These are phyloP conservation scores for Drosophila burlai DNA, from an alignment of 1,140 invertebrate species.

Conservation along the genomic window DNA sequence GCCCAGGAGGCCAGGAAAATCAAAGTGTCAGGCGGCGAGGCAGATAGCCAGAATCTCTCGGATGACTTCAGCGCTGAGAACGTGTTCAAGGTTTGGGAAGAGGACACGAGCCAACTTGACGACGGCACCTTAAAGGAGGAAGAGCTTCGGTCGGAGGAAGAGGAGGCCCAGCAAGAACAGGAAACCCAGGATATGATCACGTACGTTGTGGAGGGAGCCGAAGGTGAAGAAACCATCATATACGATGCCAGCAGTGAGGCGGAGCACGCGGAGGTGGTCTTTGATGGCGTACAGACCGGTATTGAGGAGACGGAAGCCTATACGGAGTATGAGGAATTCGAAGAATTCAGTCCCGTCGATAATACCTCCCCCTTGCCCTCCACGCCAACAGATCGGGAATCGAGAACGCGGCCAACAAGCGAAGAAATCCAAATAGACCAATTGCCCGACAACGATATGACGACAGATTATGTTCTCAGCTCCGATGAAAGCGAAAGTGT, in stretches of 20 bases:
- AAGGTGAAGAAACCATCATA: slow-evolving; percentile 41
- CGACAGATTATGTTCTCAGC: slow-evolving; percentile 27
- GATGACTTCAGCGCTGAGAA: slow-evolving; percentile 37
- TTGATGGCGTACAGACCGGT: slow-evolving; percentile 36
- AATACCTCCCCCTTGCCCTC: not conserved
- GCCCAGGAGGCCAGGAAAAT: slow-evolving; percentile 34
- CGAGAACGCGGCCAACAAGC: slow-evolving; percentile 3
- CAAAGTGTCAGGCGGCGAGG: not conserved
- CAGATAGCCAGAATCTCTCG: slow-evolving; percentile 11
- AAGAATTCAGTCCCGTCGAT: slow-evolving; percentile 39
- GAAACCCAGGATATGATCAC: slow-evolving; percentile 2
- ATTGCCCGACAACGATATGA: slow-evolving; percentile 17
- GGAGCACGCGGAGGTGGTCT: slow-evolving; percentile 38
- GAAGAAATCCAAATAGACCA: not conserved
- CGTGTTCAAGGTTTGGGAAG: slow-evolving; percentile 51
- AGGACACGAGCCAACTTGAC: slow-evolving; percentile 42
- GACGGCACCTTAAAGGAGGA: slow-evolving; percentile 38
- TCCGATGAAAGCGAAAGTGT: slow-evolving; percentile 50
- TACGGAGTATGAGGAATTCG: slow-evolving; percentile 62
- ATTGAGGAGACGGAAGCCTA: slow-evolving; percentile 53
- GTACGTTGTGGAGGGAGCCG: slow-evolving; percentile 23
- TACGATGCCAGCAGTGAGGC: slow-evolving; percentile 40
- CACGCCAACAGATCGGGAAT: not conserved
- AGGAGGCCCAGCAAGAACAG: slow-evolving; percentile 18
- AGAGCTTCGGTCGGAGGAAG: not conserved